Evolutionary conservation across 2,888 invertebrate species (phyloP).

Genomic region (Hanleya hanleyi): DNA sequence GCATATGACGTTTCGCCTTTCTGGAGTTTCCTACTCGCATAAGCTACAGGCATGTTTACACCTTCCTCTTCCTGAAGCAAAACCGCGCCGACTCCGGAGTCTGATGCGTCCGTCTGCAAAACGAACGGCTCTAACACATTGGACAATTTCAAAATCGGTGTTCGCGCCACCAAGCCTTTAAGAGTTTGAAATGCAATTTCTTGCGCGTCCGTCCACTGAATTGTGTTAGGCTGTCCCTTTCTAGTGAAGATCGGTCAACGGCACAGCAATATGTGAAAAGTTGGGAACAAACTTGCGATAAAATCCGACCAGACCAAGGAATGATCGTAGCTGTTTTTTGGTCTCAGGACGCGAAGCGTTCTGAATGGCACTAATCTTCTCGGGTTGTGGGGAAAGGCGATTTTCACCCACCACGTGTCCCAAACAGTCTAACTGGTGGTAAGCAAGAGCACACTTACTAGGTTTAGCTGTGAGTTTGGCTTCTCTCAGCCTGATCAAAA

Average conservation of each 20-base stretch:
- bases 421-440: constrained; percentile 11
- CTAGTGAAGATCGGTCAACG: constrained; percentile 43
- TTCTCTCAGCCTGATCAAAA: constrained; percentile 24
- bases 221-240: too few relatives aligned
- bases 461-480: constrained; percentile 35
- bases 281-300: constrained; percentile 38
- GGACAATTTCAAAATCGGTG: too few relatives aligned
- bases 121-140: constrained; percentile 38
- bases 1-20: constrained; percentile 42
- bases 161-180: too few relatives aligned
- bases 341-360: constrained; percentile 25
- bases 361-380: constrained; percentile 24
- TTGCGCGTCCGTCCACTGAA: not conserved
- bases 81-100: constrained; percentile 48
- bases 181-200: too few relatives aligned
- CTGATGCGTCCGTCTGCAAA: constrained; percentile 47
- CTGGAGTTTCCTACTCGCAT: constrained; percentile 42
- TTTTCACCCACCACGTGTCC: constrained; percentile 22
- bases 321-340: constrained; percentile 29
- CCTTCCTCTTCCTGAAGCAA: constrained; percentile 39
- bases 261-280: constrained; percentile 31
- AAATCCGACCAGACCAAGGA: constrained; percentile 33
- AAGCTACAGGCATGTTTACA: constrained; percentile 42
- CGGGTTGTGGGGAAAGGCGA: constrained; percentile 8
- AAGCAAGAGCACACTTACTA: constrained; percentile 22